Evolutionary conservation across 2,888 invertebrate genomes (phyloP).

Genomic region (Pyrrhia umbra): DNA sequence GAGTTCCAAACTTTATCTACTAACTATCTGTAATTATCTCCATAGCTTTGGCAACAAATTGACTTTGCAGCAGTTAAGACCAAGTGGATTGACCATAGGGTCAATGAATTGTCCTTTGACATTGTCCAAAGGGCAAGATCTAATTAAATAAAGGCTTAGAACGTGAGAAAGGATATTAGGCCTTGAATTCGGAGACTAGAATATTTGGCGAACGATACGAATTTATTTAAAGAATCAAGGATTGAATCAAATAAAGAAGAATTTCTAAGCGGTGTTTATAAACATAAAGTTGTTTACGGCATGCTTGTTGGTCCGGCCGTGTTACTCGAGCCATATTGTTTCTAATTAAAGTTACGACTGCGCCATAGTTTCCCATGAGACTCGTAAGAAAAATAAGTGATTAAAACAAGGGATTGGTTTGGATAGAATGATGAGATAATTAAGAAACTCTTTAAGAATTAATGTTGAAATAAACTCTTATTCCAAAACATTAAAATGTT

Average conservation of each 20-base stretch:
- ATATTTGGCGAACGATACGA: conserved; percentile 11
- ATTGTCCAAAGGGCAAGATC: conserved; percentile 51
- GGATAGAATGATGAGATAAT: conserved; percentile 29
- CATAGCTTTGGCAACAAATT: conserved; percentile 50
- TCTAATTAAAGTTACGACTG: conserved; percentile 26
- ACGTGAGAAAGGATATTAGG: conserved; percentile 44
- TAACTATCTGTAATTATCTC: conserved; percentile 49
- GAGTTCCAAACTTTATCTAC: conserved; percentile 48
- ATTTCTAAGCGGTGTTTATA: neutral
- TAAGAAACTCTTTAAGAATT: conserved; percentile 20
- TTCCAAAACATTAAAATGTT: neutral
- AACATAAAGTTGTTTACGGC: conserved; percentile 1
- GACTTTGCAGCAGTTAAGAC: conserved; percentile 45
- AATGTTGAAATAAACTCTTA: conserved; percentile 6
- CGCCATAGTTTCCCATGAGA: conserved; percentile 34
- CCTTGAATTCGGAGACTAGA: conserved; percentile 12
- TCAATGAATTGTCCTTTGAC: conserved; percentile 58
- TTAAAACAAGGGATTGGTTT: conserved; percentile 28
- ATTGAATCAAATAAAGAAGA: conserved; percentile 2
- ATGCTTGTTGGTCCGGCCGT: neutral
- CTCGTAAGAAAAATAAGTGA: conserved; percentile 45
- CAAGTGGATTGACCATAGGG: conserved; percentile 49
- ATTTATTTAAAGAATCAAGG: neutral
- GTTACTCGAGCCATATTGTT: conserved; percentile 23
- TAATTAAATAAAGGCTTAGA: conserved; percentile 57